These are phyloP conservation scores for Dynastes hyllus DNA, from an alignment of 2,888 invertebrate species.

Conservation along the genomic window DNA sequence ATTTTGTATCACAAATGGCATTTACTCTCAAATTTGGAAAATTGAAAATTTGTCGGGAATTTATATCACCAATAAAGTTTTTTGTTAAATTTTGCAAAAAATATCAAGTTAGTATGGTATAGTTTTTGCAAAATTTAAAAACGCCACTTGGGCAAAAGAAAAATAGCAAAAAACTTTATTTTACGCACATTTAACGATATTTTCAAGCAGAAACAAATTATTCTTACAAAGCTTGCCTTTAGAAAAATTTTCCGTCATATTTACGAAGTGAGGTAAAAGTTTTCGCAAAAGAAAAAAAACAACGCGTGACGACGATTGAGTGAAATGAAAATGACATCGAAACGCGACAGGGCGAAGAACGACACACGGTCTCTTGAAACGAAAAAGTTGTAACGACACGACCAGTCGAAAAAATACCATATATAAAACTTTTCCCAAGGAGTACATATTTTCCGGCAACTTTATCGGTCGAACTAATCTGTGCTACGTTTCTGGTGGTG, in stretches of 20 bases:
- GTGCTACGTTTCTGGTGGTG: conserved; percentile 28
- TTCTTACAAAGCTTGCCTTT: not conserved
- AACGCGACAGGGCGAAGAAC: conserved; percentile 19
- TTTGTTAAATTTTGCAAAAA: too few relatives aligned
- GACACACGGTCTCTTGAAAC: conserved; percentile 40
- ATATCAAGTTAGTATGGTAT: not conserved
- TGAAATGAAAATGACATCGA: conserved; percentile 43
- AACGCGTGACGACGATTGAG: conserved; percentile 20
- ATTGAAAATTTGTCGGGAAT: too few relatives aligned
- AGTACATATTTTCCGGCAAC: conserved; percentile 48
- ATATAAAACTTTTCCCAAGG: conserved; percentile 29
- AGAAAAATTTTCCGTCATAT: conserved; percentile 25
- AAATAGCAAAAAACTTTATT: not conserved
- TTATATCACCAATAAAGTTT: too few relatives aligned
- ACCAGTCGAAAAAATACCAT: conserved; percentile 23
- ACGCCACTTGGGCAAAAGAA: not conserved
- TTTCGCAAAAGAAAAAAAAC: conserved; percentile 13
- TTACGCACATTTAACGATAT: not conserved
- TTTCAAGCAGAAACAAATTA: not conserved
- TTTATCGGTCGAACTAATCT: conserved; percentile 47
- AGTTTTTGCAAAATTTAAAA: not conserved
- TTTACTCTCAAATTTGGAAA: not conserved
- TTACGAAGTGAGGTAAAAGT: conserved; percentile 39
- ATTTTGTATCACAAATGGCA: not conserved
- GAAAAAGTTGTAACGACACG: conserved; percentile 42